A percentile compares a stretch with the other conserved stretches of the same genome.
Evolutionary conservation across 2,113 vertebrate species (phyloP).

Genomic region (Gorilla gorilla): DNA sequence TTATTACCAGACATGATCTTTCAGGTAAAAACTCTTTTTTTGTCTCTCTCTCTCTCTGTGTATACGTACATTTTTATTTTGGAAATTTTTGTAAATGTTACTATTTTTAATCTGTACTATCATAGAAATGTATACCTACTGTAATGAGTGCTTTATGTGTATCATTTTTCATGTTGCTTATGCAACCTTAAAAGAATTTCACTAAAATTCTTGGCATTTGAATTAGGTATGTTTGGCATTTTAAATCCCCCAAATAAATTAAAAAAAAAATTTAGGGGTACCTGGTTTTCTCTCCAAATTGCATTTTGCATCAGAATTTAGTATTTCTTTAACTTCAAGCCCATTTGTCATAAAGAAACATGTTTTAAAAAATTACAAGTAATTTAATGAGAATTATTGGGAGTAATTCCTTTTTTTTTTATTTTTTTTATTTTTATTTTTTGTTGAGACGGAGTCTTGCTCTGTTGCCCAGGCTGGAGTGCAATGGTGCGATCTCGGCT

Average conservation of each 20-base stretch:
- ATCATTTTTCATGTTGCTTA: not conserved
- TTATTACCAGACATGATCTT: constrained; percentile 96
- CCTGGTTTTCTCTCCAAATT: not conserved
- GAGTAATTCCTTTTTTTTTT: no score
- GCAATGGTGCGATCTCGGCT: no score
- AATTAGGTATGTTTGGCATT: not conserved
- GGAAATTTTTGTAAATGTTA: not conserved
- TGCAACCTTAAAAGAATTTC: not conserved
- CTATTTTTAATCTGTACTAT: not conserved
- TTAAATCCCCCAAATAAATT: not conserved
- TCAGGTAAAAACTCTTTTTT: constrained; percentile 88
- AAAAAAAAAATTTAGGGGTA: not conserved
- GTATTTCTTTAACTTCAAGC: constrained; percentile 3
- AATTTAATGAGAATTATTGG: not conserved
- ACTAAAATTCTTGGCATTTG: not conserved
- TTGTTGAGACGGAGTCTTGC: no score
- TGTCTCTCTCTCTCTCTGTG: no score
- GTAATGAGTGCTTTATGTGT: not conserved
- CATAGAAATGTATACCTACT: not conserved
- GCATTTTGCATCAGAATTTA: not conserved
- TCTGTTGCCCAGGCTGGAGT: no score
- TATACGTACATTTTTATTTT: not conserved
- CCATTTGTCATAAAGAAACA: not conserved
- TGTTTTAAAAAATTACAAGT: not conserved
- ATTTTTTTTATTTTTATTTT: no score